These are phyloP conservation scores for Azemiops feae DNA, from an alignment of 2,113 vertebrate genomes.

Conservation along the genomic window DNA sequence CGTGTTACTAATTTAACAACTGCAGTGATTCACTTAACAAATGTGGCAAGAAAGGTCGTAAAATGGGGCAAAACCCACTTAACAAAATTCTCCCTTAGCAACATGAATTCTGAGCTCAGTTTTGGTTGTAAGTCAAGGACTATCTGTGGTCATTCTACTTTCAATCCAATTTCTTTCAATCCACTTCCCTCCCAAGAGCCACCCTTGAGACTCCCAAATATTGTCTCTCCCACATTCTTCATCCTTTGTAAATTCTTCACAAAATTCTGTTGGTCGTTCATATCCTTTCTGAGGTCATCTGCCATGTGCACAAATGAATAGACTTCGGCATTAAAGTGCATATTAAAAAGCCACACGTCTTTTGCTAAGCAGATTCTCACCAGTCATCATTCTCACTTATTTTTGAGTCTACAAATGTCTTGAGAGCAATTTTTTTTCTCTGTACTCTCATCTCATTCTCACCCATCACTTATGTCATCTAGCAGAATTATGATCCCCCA, in stretches of 20 bases:
- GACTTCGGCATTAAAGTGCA: not conserved
- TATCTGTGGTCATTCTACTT: not conserved
- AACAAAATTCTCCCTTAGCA: no score
- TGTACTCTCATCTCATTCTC: not conserved
- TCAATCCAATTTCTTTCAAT: not conserved
- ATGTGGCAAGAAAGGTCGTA: no score
- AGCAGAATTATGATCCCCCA: not conserved
- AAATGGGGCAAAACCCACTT: no score
- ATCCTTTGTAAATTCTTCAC: not conserved
- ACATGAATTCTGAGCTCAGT: no score
- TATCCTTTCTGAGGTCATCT: not conserved
- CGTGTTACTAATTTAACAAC: no score
- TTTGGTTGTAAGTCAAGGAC: no score
- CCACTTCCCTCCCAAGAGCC: not conserved
- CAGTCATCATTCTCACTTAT: not conserved
- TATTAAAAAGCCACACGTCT: not conserved
- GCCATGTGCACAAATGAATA: not conserved
- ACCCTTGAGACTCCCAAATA: not conserved
- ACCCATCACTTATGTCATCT: not conserved
- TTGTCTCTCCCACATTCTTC: not conserved
- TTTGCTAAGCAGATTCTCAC: not conserved
- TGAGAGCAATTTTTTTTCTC: not conserved
- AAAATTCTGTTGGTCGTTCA: not conserved
- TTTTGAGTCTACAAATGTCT: not conserved
- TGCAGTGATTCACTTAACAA: no score